A percentile compares a stretch with the other conserved stretches of the same genome.
Conservation (phyloP, 2,888 invertebrate species). For the Synergus gifuensis region DNA sequence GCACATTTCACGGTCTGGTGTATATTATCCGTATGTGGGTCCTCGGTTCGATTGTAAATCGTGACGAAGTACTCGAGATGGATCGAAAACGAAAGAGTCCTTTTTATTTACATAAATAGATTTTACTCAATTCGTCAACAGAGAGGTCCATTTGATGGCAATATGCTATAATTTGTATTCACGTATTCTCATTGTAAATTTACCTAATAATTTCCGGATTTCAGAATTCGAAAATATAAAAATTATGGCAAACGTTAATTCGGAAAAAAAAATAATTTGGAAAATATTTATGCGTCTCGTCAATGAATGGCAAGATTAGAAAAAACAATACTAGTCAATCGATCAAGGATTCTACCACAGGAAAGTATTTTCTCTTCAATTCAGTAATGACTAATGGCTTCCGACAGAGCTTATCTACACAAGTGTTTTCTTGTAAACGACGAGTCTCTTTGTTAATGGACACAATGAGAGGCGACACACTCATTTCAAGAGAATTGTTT, state of each 20-base stretch:
- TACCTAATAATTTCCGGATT: too few species aligned
- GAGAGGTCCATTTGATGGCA: background rate
- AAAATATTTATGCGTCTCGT: background rate
- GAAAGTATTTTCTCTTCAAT: slow-evolving; percentile 16
- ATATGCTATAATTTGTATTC: too few species aligned
- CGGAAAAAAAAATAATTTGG: background rate
- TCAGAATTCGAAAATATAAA: background rate
- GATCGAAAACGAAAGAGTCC: background rate
- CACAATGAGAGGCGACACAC: slow-evolving; percentile 23
- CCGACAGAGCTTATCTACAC: slow-evolving; percentile 30
- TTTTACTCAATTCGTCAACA: background rate
- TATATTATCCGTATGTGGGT: slow-evolving; percentile 22
- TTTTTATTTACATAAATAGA: background rate
- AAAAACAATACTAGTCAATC: background rate
- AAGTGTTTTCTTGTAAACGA: slow-evolving; percentile 38
- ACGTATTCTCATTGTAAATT: too few species aligned
- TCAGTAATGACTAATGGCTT: slow-evolving; percentile 33
- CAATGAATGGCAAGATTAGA: background rate
- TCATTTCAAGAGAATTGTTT: slow-evolving; percentile 20
- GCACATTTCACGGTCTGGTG: slow-evolving; percentile 32
- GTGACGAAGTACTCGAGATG: background rate
- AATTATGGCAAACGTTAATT: background rate
- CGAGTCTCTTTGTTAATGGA: slow-evolving; percentile 31
- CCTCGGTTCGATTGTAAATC: slow-evolving; percentile 1
- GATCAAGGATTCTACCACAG: background rate